Evolutionary conservation across 2,113 vertebrate species (phyloP).

Genomic region (Anhinga anhinga): DNA sequence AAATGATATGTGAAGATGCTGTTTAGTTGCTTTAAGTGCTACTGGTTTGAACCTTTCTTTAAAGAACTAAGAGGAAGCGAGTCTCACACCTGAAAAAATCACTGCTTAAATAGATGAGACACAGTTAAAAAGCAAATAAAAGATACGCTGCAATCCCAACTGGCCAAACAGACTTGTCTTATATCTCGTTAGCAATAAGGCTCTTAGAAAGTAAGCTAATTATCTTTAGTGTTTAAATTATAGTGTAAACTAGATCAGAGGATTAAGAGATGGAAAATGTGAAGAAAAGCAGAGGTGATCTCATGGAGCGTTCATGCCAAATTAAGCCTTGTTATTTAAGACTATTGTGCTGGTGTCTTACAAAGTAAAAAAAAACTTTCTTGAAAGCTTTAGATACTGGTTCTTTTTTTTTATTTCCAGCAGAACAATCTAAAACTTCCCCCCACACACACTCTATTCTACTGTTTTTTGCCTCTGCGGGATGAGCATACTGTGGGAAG

Average conservation of each 20-base stretch:
- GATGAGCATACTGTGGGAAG: background rate
- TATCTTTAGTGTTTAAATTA: background rate
- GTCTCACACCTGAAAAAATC: background rate
- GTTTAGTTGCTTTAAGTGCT: background rate
- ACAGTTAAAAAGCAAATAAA: background rate
- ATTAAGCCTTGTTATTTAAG: background rate
- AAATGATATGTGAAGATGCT: background rate
- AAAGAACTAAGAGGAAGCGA: background rate
- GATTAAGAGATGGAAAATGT: background rate
- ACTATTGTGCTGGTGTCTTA: background rate
- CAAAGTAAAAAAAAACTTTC: background rate
- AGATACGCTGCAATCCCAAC: background rate
- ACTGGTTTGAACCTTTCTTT: background rate
- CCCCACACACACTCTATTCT: too few species aligned
- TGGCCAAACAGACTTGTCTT: background rate
- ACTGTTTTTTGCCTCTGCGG: background rate
- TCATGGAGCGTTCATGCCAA: background rate
- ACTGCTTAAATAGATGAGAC: background rate
- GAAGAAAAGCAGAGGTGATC: background rate
- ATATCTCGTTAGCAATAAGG: background rate
- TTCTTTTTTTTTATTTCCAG: background rate
- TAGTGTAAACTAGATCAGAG: background rate
- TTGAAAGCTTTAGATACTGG: background rate
- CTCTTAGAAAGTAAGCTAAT: slow-evolving; percentile 4
- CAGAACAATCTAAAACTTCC: background rate